These are phyloP conservation scores for Anadara kagoshimensis DNA, from an alignment of 1,140 invertebrate species.

Conservation along the genomic window DNA sequence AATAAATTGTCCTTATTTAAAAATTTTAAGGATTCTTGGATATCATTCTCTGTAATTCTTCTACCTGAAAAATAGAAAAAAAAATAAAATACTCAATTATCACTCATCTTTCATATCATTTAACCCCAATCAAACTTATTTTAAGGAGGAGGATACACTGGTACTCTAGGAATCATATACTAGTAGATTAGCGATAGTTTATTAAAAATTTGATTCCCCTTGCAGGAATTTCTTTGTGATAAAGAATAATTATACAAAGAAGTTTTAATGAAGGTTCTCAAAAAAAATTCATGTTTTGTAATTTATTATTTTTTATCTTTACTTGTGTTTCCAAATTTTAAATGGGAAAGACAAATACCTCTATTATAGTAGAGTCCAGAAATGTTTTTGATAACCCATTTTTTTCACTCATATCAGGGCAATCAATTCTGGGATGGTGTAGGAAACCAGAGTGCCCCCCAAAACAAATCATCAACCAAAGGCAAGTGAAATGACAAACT, in stretches of 20 bases:
- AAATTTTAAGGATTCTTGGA: slow-evolving; percentile 46
- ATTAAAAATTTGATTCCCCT: neutral
- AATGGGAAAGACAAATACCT: too few relatives aligned
- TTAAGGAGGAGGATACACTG: neutral
- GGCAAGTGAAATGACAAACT: too few relatives aligned
- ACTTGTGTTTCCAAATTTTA: too few relatives aligned
- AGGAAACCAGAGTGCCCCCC: too few relatives aligned
- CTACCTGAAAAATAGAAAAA: slow-evolving; percentile 46
- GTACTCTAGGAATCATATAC: neutral
- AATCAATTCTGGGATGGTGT: too few relatives aligned
- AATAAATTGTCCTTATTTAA: slow-evolving; percentile 43
- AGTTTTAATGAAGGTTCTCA: too few relatives aligned
- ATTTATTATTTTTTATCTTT: too few relatives aligned
- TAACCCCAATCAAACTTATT: neutral
- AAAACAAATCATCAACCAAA: too few relatives aligned
- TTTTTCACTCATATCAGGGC: too few relatives aligned
- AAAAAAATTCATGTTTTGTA: too few relatives aligned
- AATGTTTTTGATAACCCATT: too few relatives aligned
- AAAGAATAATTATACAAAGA: neutral
- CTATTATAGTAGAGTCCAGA: too few relatives aligned
- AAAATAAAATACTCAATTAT: neutral
- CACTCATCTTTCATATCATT: slow-evolving; percentile 3
- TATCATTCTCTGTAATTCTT: slow-evolving; percentile 55
- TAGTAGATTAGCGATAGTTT: neutral
- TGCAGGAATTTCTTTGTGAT: neutral